Base-by-base conservation (phyloP, 2,113 vertebrate species). In the Geococcyx californianus region DNA sequence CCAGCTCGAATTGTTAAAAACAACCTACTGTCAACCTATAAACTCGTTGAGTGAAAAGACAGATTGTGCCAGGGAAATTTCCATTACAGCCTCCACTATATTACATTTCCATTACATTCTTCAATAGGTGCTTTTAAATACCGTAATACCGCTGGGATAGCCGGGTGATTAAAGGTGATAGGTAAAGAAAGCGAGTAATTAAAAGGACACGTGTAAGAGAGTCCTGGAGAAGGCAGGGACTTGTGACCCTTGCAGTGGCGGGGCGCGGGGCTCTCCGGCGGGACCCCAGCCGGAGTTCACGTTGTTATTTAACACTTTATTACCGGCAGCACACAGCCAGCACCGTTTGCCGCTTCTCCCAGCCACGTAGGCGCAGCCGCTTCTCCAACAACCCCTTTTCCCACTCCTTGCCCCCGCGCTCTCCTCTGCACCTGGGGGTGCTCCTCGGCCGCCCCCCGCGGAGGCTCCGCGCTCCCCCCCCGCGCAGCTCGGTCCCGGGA, bases 71-170 rank as follows among this genome's bases (percentile, higher is more conserved):
- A 83, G 70, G 91, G 84, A 95, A 96, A 95, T 96, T 96, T 97
- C 94, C 97, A 93, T 95, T 96, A 95, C 94, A 77, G 78, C 70
- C 85, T 90, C 92, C 81, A 58, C 42, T 93, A 89, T 96, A 94
- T 97, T 93, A 94, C 94, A 56, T 92, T 93, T 94, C 91, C 85
- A 89, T 92, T 94, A 92, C 88, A 81, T 95, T 96, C 93, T 96
- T 95, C 95, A 89, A 70, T 91, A 86, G 95, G 68, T 79, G 76
- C 94, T 90, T 97, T 97, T 97, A 97, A 96, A 95, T 93, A 94
- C 94, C 87, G 38, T 85, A 87, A 91, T 84, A 40, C 82, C 85
- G 64, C 29, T 73, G 89, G 94, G 88, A 94, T 78, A 62, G 44
- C 62, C 36, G 63, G 67, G 90, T 90, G 87, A 95, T 95, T 93